Evolutionary conservation across 1,140 invertebrate species (phyloP).

Genomic region (Alviniconcha marisindica): DNA sequence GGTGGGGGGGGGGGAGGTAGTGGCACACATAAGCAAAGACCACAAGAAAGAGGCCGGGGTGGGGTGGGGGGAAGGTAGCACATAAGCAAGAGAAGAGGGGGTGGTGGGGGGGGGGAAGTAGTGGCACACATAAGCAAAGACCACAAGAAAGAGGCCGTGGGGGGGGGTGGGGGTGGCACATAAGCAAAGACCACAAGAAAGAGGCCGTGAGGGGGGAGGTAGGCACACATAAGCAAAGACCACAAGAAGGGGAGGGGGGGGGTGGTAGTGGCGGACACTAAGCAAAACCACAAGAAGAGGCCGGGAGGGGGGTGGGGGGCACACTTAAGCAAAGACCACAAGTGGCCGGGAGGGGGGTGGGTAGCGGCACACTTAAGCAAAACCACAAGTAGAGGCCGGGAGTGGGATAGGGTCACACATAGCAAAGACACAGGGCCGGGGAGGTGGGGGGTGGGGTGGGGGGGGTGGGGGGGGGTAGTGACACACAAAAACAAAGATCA

Average conservation of each 20-base stretch:
- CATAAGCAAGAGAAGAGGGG: neutral
- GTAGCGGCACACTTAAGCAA: too few species aligned
- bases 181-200: neutral
- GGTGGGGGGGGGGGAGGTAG: neutral
- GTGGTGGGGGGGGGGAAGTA: neutral
- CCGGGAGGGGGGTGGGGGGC: too few species aligned
- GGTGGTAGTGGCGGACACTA: too few species aligned
- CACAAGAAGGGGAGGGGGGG: slow-evolving; percentile 22
- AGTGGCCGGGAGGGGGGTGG: too few species aligned
- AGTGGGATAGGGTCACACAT: too few species aligned
- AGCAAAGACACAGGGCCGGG: too few species aligned
- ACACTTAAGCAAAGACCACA: too few species aligned
- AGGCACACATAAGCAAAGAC: too few species aligned
- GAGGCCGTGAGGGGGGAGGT: neutral
- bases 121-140: neutral
- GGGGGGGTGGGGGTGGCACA: neutral
- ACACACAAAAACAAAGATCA: too few species aligned
- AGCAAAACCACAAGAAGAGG: neutral
- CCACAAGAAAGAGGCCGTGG: neutral
- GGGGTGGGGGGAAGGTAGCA: neutral
- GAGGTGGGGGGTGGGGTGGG: too few species aligned
- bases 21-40: neutral
- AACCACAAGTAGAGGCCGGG: too few species aligned
- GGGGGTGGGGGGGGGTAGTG: too few species aligned
- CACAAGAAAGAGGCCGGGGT: neutral